phyloP scores from a whole-genome alignment of 2,888 invertebrate genomes.

The Tetragonula carbonaria region DNA sequence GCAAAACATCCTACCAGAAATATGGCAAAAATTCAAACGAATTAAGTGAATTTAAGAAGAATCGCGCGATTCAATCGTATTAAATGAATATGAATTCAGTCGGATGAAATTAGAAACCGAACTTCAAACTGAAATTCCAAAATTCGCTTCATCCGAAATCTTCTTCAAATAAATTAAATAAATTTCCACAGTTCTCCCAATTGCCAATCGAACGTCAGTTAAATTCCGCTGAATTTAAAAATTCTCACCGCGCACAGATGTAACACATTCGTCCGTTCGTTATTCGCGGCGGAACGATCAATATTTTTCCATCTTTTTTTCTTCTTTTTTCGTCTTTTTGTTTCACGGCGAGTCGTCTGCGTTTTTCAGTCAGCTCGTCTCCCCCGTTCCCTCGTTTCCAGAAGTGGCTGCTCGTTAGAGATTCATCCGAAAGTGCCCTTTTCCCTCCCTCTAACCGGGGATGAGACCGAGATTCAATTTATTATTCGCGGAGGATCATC shows the following conservation, averaged over 20 bases:
- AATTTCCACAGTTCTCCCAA: not conserved
- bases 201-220: not conserved
- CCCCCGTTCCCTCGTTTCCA: slow-evolving; percentile 35
- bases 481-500: slow-evolving; percentile 62
- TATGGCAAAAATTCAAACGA: not conserved
- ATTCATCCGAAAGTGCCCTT: slow-evolving; percentile 57
- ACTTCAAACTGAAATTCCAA: not conserved
- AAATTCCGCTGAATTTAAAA: not conserved
- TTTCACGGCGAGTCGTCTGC: slow-evolving; percentile 11
- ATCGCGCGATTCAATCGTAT: not conserved
- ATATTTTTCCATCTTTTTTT: slow-evolving; percentile 10
- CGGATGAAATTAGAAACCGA: not conserved
- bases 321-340: slow-evolving; percentile 12
- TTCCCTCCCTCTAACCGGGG: slow-evolving; percentile 54
- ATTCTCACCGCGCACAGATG: not conserved
- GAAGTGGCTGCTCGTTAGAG: slow-evolving; percentile 58
- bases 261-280: not conserved
- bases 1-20: not conserved
- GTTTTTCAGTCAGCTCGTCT: slow-evolving; percentile 23
- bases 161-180: not conserved
- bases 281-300: slow-evolving; percentile 7
- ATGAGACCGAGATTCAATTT: slow-evolving; percentile 65
- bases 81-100: not conserved
- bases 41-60: not conserved
- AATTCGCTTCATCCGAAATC: not conserved